These are phyloP conservation scores for Pseudopipra pipra DNA, from an alignment of 2,113 vertebrate species.

Conservation along the genomic window DNA sequence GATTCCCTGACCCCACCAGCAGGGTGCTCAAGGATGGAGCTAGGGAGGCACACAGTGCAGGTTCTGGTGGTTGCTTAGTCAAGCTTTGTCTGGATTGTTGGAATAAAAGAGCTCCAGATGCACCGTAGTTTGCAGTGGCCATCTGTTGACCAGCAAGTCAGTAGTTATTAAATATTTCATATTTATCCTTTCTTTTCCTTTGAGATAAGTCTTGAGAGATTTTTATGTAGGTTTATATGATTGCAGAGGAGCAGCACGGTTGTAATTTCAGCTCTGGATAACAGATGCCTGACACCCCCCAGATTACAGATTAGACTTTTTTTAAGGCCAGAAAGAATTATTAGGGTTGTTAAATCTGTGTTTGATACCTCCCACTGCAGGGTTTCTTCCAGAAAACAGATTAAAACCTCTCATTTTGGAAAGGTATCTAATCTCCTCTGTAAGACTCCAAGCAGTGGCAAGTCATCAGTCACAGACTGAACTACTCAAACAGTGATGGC, in stretches of 20 bases:
- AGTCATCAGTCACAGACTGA: conserved; percentile 19
- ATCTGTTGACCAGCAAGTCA: background rate
- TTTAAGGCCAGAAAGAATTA: background rate
- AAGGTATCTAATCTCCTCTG: conserved; percentile 43
- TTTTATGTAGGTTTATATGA: background rate
- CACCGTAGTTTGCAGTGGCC: background rate
- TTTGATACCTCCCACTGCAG: background rate
- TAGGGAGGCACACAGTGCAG: fast-evolving
- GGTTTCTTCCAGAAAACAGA: conserved; percentile 29
- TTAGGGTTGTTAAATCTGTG: background rate
- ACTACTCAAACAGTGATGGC: background rate
- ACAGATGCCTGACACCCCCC: background rate
- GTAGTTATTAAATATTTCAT: background rate
- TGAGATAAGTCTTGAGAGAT: background rate
- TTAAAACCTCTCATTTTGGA: background rate
- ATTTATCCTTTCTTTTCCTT: background rate
- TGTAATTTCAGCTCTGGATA: background rate
- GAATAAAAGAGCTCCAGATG: background rate
- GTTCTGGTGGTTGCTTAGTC: background rate
- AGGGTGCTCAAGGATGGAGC: background rate
- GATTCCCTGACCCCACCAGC: background rate
- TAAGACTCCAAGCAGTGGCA: background rate
- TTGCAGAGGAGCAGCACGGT: background rate
- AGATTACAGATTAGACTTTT: conserved; percentile 20
- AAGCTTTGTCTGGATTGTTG: background rate